Base-by-base conservation (phyloP, 2,113 vertebrate genomes). In the Lutjanus erythropterus region DNA sequence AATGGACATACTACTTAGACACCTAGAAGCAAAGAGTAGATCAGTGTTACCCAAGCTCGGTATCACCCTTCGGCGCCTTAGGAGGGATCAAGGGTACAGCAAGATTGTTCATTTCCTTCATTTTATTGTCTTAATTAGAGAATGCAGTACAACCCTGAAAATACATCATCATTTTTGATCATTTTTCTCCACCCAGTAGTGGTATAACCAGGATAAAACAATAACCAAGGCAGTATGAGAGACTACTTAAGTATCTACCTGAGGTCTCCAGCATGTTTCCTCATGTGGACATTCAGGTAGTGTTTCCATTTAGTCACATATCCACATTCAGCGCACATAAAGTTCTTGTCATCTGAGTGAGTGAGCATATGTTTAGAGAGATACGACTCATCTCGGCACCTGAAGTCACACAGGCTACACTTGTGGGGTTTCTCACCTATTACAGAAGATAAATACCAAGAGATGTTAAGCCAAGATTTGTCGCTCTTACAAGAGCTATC, bases 301-400 rank as follows among this genome's bases (percentile, higher is more conserved):
- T 99, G 98, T 84, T 99, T 99, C 98, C 98, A 99, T 85, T 98
- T 99, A 58, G 98, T 99, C 91, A 99, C 95, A 21, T 99, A 99
- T 47, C 98, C 98, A 0, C 98, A 99, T 74, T 99, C 98, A 0
- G 97, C 96, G 72, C 98, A 99, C 98, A 99, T 98, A 84, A 98
- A 97, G 89, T 99, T 97, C 93, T 99, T 99, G 89, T 96, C 93
- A 0, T 92, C 93, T 1, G 97, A 97, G 86, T 99, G 98, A 0
- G 96, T 98, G 87, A 99, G 95, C 98, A 99, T 99, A 81, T 99
- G 98, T 87, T 97, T 98, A 6, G 97, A 97, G 44, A 99, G 95
- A 93, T 99, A 99, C 52, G 97, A 98, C 89, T 98, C 96, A 6
- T 99, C 98, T 58, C 98, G 91, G 88, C 98, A 99, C 0, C 96